phyloP scores from a whole-genome alignment of 2,113 vertebrate species.

The Apeltes quadracus region DNA sequence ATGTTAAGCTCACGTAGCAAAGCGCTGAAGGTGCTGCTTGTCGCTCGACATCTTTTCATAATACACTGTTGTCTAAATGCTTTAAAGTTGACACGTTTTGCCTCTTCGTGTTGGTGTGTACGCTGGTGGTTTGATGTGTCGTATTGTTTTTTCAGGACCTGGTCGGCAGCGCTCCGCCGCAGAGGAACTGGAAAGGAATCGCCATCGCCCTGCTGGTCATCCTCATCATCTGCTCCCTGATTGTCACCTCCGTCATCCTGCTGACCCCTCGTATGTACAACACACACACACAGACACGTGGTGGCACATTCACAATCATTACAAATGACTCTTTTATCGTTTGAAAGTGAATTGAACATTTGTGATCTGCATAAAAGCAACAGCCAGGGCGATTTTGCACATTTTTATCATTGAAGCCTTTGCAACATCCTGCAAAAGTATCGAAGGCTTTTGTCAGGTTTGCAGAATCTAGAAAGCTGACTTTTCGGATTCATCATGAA shows the following conservation, averaged over 20 bases:
- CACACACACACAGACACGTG: neutral
- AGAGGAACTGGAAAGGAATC: conserved; percentile 99
- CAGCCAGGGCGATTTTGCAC: neutral
- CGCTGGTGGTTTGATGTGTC: conserved; percentile 15
- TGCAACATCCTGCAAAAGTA: neutral
- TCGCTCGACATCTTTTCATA: neutral
- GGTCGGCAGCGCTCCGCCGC: conserved; percentile 93
- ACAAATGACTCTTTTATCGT: neutral
- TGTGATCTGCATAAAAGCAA: neutral
- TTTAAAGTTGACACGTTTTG: neutral
- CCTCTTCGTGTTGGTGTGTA: neutral
- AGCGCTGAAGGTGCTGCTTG: conserved; percentile 24
- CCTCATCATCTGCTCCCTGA: conserved; percentile 96
- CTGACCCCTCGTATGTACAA: conserved; percentile 90
- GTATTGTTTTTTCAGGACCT: conserved; percentile 86
- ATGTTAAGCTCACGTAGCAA: conserved; percentile 23
- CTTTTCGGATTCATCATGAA: neutral
- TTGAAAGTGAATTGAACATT: neutral
- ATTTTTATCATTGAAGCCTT: neutral
- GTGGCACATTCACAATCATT: neutral
- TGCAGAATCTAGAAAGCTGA: neutral
- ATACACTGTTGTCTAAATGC: neutral
- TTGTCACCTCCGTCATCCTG: conserved; percentile 97
- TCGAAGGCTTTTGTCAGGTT: neutral
- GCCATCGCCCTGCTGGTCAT: conserved; percentile 98